Evolutionary conservation across 2,113 vertebrate species (phyloP).

Genomic region (Cisticola juncidis): DNA sequence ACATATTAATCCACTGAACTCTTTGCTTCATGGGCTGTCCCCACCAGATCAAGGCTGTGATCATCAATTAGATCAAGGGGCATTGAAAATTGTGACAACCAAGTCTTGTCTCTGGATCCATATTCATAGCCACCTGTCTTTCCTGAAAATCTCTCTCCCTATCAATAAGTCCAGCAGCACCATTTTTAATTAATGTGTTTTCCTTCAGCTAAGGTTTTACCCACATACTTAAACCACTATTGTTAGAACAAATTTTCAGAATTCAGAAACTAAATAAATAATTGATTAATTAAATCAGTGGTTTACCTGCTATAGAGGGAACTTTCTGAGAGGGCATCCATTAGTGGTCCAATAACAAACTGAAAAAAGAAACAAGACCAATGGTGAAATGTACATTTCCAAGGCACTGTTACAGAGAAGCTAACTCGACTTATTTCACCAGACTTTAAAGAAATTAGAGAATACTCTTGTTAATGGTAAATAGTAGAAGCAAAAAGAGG

Average conservation of each 20-base stretch:
- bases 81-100: not conserved
- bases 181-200: not conserved
- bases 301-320: slow-evolving; percentile 87
- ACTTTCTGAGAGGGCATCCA: slow-evolving; percentile 90
- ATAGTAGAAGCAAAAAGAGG: not conserved
- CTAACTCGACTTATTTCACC: not conserved
- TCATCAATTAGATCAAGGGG: accelerated
- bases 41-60: not conserved
- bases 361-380: slow-evolving; percentile 11
- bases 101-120: not conserved
- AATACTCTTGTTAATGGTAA: not conserved
- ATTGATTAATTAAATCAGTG: not conserved
- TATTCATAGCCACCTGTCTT: not conserved
- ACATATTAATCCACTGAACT: not conserved
- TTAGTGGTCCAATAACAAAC: slow-evolving; percentile 88
- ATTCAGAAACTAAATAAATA: not conserved
- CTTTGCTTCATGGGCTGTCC: not conserved
- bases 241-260: no score
- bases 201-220: not conserved
- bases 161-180: not conserved
- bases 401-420: not conserved
- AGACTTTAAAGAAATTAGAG: not conserved
- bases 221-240: not conserved
- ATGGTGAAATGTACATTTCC: not conserved
- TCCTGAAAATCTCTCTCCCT: not conserved